Evolutionary conservation across 2,888 invertebrate species (phyloP).

Genomic region (Syritta pipiens): DNA sequence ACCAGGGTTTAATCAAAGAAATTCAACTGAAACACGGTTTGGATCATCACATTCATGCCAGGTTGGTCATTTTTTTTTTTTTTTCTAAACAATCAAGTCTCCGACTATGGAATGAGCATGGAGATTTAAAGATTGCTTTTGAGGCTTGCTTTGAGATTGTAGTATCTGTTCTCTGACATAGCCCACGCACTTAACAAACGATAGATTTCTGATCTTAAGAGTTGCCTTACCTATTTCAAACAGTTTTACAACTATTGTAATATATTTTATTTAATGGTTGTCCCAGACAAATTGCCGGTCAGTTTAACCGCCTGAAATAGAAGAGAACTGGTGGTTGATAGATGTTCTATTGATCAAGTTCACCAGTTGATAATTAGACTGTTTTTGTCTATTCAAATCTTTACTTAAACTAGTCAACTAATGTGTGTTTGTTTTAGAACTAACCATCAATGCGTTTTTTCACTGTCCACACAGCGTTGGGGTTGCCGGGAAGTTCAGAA

Average conservation of each 20-base stretch:
- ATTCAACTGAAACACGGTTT: constrained; percentile 84
- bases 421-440: constrained; percentile 75
- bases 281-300: constrained; percentile 62
- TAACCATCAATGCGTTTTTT: constrained; percentile 97
- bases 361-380: constrained; percentile 73
- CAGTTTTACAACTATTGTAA: constrained; percentile 30
- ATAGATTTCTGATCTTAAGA: constrained; percentile 50
- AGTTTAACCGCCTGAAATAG: constrained; percentile 85
- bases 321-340: constrained; percentile 96
- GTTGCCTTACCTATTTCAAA: constrained; percentile 78
- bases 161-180: constrained; percentile 59
- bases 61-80: constrained; percentile 42
- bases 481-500: constrained; percentile 99
- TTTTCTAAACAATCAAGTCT: constrained; percentile 20
- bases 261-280: constrained; percentile 67
- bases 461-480: constrained; percentile 99
- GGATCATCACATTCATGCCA: constrained; percentile 75
- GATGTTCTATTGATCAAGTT: constrained; percentile 80
- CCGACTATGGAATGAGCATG: constrained; percentile 37
- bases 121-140: constrained; percentile 20
- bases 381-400: constrained; percentile 58
- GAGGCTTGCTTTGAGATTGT: constrained; percentile 36
- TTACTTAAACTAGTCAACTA: constrained; percentile 45
- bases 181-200: constrained; percentile 26
- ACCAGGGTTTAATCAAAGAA: constrained; percentile 80